These are phyloP conservation scores for Saxicola maurus DNA, from an alignment of 2,797 vertebrate genomes.

Conservation along the genomic window DNA sequence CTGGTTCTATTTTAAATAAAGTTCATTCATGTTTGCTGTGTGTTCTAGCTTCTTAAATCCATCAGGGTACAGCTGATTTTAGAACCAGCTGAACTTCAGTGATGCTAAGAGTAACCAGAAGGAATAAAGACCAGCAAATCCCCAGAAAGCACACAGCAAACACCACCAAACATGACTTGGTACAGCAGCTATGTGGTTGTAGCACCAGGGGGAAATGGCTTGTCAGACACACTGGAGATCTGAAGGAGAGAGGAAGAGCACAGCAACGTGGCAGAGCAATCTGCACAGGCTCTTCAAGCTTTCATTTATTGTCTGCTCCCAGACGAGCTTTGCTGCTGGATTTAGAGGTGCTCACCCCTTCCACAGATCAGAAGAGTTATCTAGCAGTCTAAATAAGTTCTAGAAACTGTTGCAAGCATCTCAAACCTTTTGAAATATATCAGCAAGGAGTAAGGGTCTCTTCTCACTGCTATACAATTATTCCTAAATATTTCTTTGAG, in stretches of 20 bases:
- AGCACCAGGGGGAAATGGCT: background rate
- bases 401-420: background rate
- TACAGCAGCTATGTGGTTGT: background rate
- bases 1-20: background rate
- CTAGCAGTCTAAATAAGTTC: background rate
- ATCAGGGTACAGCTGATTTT: background rate
- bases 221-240: background rate
- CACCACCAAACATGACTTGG: background rate
- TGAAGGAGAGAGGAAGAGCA: background rate
- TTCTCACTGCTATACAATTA: background rate
- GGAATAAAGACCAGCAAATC: background rate
- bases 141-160: background rate
- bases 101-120: background rate
- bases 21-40: background rate
- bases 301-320: background rate
- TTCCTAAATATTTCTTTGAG: background rate
- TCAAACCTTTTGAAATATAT: background rate
- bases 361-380: background rate
- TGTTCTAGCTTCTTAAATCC: background rate
- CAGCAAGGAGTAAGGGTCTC: background rate
- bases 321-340: background rate
- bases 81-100: background rate
- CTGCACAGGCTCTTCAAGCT: background rate
- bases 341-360: background rate
- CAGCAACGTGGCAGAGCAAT: rapidly evolving